A percentile compares a stretch with the other conserved stretches of the same genome.
Conservation (phyloP, 2,113 vertebrate genomes). For the Lynx canadensis region DNA sequence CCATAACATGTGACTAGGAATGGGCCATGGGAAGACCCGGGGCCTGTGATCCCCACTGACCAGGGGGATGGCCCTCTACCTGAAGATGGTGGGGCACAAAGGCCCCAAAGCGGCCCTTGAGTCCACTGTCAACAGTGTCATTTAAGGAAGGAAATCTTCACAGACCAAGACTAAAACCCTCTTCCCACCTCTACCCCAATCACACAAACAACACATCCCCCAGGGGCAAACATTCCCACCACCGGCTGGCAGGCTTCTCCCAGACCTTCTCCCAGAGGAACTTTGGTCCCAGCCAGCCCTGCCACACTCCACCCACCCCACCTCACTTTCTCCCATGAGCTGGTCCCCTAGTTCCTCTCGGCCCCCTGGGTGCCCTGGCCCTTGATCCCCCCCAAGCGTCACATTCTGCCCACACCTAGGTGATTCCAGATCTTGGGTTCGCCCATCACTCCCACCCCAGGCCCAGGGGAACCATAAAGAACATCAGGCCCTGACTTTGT, state of each 20-base stretch:
- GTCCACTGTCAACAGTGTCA: background rate
- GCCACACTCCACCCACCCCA: background rate
- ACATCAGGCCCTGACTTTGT: background rate
- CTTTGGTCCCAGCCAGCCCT: background rate
- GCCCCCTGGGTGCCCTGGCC: background rate
- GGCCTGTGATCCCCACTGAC: background rate
- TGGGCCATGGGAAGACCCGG: background rate
- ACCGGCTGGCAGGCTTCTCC: background rate
- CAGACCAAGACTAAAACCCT: background rate
- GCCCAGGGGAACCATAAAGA: background rate
- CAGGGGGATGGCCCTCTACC: background rate
- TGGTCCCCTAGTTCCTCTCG: background rate
- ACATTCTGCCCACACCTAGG: background rate
- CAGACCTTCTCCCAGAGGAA: slow-evolving; percentile 60
- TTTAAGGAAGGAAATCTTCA: background rate
- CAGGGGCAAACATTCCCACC: slow-evolving; percentile 56
- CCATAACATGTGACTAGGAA: too few relatives aligned
- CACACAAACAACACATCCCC: slow-evolving; percentile 62
- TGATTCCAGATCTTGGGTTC: background rate
- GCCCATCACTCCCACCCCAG: background rate
- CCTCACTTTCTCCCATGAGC: background rate
- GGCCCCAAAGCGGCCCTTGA: background rate
- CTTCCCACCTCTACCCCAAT: too few relatives aligned
- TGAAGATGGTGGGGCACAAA: accelerated
- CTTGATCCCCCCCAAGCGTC: too few relatives aligned